Percentiles rank a stretch among this genome's conserved stretches.
These are phyloP conservation scores for Hestina assimilis DNA, from an alignment of 1,140 invertebrate genomes.

Conservation along the genomic window DNA sequence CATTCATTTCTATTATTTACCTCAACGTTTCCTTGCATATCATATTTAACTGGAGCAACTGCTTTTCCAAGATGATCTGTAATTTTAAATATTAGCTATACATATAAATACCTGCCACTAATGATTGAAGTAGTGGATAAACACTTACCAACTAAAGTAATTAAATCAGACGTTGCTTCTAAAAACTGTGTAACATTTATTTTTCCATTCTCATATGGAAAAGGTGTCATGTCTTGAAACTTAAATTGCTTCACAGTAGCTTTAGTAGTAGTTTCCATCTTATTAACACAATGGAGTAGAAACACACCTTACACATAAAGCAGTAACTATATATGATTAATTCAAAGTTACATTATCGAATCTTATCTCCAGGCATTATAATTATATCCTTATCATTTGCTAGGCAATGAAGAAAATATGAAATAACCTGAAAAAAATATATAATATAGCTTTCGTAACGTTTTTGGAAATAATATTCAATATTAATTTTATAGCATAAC, in stretches of 20 bases:
- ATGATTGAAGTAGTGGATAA: not conserved
- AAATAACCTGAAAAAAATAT: constrained; percentile 21
- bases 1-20: constrained; percentile 72
- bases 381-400: constrained; percentile 13
- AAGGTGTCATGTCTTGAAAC: constrained; percentile 59
- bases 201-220: constrained; percentile 77
- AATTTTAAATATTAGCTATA: constrained; percentile 39
- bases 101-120: not conserved
- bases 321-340: constrained; percentile 2
- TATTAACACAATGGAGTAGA: not conserved
- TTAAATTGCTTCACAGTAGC: constrained; percentile 29
- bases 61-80: constrained; percentile 85
- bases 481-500: no score
- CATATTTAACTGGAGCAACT: constrained; percentile 84
- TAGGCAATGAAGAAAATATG: constrained; percentile 4
- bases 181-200: constrained; percentile 82
- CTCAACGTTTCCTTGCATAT: constrained; percentile 86
- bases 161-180: constrained; percentile 79
- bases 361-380: constrained; percentile 18
- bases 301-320: constrained; percentile 10
- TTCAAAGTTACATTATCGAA: constrained; percentile 14
- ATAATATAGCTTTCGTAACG: not conserved
- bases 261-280: constrained; percentile 42
- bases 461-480: not conserved
- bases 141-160: constrained; percentile 81